A percentile compares a stretch with the other conserved stretches of the same genome.
phyloP scores from a whole-genome alignment of 2,888 invertebrate genomes.

The Disparrhopalites patrizii region DNA sequence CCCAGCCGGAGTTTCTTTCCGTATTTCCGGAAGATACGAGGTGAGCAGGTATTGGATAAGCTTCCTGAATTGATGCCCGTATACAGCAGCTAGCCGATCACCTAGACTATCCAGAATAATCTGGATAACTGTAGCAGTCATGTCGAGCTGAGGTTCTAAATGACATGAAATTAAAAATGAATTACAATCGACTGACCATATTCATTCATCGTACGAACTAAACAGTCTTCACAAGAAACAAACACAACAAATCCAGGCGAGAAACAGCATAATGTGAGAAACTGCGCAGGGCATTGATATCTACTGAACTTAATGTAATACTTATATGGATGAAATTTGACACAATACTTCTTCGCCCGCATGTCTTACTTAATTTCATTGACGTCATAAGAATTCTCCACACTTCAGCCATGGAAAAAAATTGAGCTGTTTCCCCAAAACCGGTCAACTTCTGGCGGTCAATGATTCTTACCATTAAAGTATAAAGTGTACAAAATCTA shows the following conservation, averaged over 20 bases:
- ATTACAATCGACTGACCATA: not conserved
- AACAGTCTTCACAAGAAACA: too few relatives aligned
- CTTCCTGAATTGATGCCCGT: conserved; percentile 42
- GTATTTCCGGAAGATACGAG: conserved; percentile 38
- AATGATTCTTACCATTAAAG: conserved; percentile 41
- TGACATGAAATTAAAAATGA: not conserved
- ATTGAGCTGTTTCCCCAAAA: conserved; percentile 34
- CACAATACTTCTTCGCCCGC: too few relatives aligned
- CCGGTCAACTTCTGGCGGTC: conserved; percentile 26
- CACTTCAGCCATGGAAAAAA: conserved; percentile 45
- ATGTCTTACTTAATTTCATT: conserved; percentile 44
- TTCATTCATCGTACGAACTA: not conserved
- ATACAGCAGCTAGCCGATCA: conserved; percentile 32
- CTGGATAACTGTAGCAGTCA: conserved; percentile 45
- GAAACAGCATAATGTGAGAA: too few relatives aligned
- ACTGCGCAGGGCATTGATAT: too few relatives aligned
- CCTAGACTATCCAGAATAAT: conserved; percentile 43
- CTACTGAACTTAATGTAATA: too few relatives aligned
- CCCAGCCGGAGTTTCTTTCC: conserved; percentile 34
- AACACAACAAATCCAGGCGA: too few relatives aligned
- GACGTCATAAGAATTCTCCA: conserved; percentile 43
- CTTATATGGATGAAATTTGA: too few relatives aligned
- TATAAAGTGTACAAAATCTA: conserved; percentile 46
- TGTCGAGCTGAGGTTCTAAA: conserved; percentile 47
- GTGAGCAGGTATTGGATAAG: conserved; percentile 32